Base-by-base conservation (phyloP, 2,113 vertebrate species). In the Pipra filicauda region DNA sequence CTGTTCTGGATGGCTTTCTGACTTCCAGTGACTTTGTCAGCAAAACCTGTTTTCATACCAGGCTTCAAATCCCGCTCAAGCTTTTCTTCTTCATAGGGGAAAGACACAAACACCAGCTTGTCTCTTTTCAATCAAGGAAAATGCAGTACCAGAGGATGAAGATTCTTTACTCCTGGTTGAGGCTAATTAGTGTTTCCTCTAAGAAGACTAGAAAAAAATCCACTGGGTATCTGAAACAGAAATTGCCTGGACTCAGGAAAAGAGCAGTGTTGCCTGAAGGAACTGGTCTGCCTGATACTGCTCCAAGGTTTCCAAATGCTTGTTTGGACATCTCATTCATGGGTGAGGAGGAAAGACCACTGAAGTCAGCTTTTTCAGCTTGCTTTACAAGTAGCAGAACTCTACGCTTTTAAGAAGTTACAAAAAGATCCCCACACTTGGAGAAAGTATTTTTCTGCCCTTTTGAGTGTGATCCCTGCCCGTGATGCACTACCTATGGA, bases 71-170 rank as follows among this genome's bases (percentile, higher is more conserved):
- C n/a, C 30, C 3, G 4, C 51, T 72, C 75, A n/a, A 61, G 46
- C 20, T 75, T 84, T 79, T 76, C 64, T 44, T 79, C 66, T 49
- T 77, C 39, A 2, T 1, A 4, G 35, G 71, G 37, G 24, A 93
- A 91, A 73, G 64, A 80, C 46, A 80, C 23, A 73, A 88, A 91
- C 72, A 92, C 51, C 72, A 84, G 37, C 46, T 86, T 86, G 51
- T 86, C 69, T 77, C 76, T 73, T 76, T 80, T 64, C 82, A 77
- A 5, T 51, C 51, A 87, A 76, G 61, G 65, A 95, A 94, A 80
- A 54, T n/a, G 51, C 37, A 91, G 72, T 89, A 54, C 72, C 79
- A 92, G 55, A 73, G 67, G 55, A 86, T 48, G 55, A 85, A 88
- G 69, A 70, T 76, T 85, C 37, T 74, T 89, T 52, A 80, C n/a